These are phyloP conservation scores for Cephus runcator DNA, from an alignment of 2,888 invertebrate species.

Conservation along the genomic window DNA sequence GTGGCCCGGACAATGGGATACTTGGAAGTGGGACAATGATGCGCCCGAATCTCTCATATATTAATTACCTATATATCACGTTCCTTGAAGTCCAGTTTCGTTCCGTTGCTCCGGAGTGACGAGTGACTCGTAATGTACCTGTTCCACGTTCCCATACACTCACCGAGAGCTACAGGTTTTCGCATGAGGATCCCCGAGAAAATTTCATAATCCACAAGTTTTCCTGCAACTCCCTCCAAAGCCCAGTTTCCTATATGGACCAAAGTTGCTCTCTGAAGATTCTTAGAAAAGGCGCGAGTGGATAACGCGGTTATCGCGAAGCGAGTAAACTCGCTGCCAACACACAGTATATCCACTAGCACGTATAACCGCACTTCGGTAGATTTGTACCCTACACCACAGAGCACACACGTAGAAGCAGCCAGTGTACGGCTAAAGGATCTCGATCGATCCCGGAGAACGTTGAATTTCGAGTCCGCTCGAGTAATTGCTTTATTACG, in stretches of 20 bases:
- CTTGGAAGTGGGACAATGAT: slow-evolving; percentile 17
- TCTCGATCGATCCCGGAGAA: background rate
- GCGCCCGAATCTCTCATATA: slow-evolving; percentile 14
- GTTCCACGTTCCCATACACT: background rate
- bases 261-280: background rate
- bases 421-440: background rate
- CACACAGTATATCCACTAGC: background rate
- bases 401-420: background rate
- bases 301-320: slow-evolving; percentile 41
- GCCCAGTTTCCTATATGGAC: background rate
- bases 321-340: slow-evolving; percentile 31
- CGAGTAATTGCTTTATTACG: slow-evolving; percentile 54
- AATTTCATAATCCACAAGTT: background rate
- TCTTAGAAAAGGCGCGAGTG: slow-evolving; percentile 38
- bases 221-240: background rate
- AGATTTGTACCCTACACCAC: background rate
- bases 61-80: slow-evolving; percentile 16
- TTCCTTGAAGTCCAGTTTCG: slow-evolving; percentile 9
- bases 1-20: slow-evolving; percentile 17
- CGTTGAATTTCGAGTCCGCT: slow-evolving; percentile 9
- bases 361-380: background rate
- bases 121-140: background rate
- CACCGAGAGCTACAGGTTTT: background rate
- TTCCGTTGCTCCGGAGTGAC: slow-evolving; percentile 5
- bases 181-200: background rate